Evolutionary conservation across 2,797 vertebrate species (phyloP), one percentile per base, ranked within the genome.

Genomic region (Notoglanidium macrostoma): DNA sequence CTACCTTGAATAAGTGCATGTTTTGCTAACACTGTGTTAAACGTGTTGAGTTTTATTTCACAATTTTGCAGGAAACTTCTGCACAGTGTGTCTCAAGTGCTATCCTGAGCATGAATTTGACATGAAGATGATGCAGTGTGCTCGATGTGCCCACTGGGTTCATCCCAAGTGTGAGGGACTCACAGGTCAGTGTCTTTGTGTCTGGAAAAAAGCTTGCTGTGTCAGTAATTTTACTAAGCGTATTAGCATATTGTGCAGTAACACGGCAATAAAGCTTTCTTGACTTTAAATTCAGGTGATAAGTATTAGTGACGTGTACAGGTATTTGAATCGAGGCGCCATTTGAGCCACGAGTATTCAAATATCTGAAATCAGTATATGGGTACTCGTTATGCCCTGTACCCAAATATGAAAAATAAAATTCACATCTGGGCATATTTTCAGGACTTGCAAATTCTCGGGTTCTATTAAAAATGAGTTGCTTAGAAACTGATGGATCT

Each of bases 141-240:
- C 94, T 0, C 92, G 93, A 83, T 98, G 97, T 87, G 95, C 94
- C 87, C 97, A 97, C 92, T 97, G 97, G 97, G 96, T 98, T 65
- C 97, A 98, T 51, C 94, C 96, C 88, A 96, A 95, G 90, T 98
- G 97, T 87, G 97, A 98, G 93, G 96, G 96, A 23, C 94, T 98
- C 83, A 96, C 97, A 7, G 97, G 97, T 98, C 85, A 92, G 95
- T 87, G 49, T 84, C 15, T 57, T 17, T 49, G 54, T 21, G 21
- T 57, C 3, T 2, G 26, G 23, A 14, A 49, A 46, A 1, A 46
- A 40, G 46, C 2, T 57, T 51, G 46, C 12, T 32, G 5, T 17
- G n/a, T 77, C 74, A 74, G 15, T 7, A n/a, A n/a, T n/a, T n/a
- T 14, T 5, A 15, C 15, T 29, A 4, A 10, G 17, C 0, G 8